Evolutionary conservation across 2,113 vertebrate genomes (phyloP), one percentile per base, ranked within the genome.

Genomic region (Oreochromis niloticus): DNA sequence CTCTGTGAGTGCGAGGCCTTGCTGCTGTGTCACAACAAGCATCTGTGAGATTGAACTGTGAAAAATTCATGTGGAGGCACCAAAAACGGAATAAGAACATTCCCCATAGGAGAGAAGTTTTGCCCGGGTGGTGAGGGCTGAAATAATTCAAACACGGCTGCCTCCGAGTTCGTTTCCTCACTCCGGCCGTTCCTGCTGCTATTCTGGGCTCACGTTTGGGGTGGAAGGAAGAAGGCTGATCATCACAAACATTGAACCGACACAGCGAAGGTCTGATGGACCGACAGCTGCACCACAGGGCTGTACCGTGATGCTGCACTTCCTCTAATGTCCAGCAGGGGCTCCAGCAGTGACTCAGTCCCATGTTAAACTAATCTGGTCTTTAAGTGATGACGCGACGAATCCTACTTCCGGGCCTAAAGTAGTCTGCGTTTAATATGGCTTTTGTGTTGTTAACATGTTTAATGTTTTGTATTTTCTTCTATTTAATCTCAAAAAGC

Each of bases 21-120:
- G 63, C 41, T 81, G 71, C 83, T 50, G 71, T 27, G 68, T 6
- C 57, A 63, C 81, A 71, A 55, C 83, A 73, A 90, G 52, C 41
- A 16, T 68, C 78, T 11, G 24, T 50, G 27, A 84, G 81, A 82
- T 27, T 22, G 78, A 88, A 10, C 56, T 14, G 85, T 82, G 68
- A 89, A 91, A 85, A 81, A 81, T 89, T 81, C 57, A 82, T 46
- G 48, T 9, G 24, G 7, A 85, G 54, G 80, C n/a, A 30, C 59
- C 85, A 73, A 75, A 83, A 61, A 2, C 17, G 3, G 52, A 80
- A 48, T 32, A 10, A 81, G 73, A 78, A 83, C 82, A 87, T 81
- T 66, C 52, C 89, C 32, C 66, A 10, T 0, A 24, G 54, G 86
- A 83, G 63, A 16, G 46, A n/a, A 12, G 22, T 3, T 57, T 82